Conservation (phyloP, 1,140 invertebrate species). For the Drosophila littoralis region DNA sequence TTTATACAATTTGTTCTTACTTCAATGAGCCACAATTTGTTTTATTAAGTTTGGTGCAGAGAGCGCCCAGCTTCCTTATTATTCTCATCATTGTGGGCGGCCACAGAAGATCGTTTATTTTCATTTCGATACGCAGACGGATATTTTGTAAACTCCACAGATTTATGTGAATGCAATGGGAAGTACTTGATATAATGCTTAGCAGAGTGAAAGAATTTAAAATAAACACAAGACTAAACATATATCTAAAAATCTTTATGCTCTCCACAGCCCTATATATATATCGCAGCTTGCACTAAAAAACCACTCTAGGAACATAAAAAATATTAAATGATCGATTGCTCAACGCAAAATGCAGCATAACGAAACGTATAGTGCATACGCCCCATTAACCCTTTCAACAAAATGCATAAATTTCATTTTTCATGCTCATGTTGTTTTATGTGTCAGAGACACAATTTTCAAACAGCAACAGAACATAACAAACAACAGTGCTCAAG, state of each 20-base stretch:
- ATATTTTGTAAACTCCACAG: constrained; percentile 32
- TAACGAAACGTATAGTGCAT: constrained; percentile 29
- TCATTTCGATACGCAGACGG: constrained; percentile 44
- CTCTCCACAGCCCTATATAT: neutral
- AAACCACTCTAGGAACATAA: constrained; percentile 1
- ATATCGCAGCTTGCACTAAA: constrained; percentile 1
- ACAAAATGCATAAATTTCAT: constrained; percentile 59
- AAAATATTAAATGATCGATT: constrained; percentile 52
- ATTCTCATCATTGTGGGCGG: constrained; percentile 29
- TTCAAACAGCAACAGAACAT: constrained; percentile 9
- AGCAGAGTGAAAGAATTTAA: neutral
- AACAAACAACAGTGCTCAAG: constrained; percentile 2
- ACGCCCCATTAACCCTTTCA: constrained; percentile 65
- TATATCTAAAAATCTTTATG: neutral
- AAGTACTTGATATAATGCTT: constrained; percentile 2
- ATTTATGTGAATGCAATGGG: constrained; percentile 23
- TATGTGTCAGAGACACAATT: constrained; percentile 19
- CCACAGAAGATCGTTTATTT: constrained; percentile 64
- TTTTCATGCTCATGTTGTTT: constrained; percentile 37
- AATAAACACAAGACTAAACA: no score
- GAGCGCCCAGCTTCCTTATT: constrained; percentile 21
- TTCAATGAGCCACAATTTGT: constrained; percentile 65
- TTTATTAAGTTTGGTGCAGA: constrained; percentile 51
- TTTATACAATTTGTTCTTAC: constrained; percentile 33
- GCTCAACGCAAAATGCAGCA: constrained; percentile 44